Conservation (phyloP, 2,888 invertebrate species). For the Athrips mouffetella region DNA sequence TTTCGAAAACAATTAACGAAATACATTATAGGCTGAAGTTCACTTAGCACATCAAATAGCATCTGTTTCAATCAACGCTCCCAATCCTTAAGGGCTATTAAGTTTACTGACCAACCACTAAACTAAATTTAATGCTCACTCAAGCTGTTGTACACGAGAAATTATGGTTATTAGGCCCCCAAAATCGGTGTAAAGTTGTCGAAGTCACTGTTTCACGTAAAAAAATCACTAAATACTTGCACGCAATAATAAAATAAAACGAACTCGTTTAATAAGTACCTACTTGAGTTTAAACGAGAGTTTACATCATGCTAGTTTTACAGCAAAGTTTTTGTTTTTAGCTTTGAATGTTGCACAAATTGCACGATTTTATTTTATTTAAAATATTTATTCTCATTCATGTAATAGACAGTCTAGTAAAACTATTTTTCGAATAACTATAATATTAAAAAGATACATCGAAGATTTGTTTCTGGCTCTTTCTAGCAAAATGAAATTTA, state of each 20-base stretch:
- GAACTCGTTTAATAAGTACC: no score
- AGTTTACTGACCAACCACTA: not conserved
- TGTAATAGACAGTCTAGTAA: no score
- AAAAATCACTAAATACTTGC: conserved; percentile 41
- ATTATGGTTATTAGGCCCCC: conserved; percentile 35
- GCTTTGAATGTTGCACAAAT: no score
- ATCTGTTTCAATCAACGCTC: not conserved
- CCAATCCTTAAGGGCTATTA: not conserved
- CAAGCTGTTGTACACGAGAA: conserved; percentile 13
- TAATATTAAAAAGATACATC: no score
- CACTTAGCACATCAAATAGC: not conserved
- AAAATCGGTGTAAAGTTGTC: conserved; percentile 41
- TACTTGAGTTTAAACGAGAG: no score
- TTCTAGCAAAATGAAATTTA: no score
- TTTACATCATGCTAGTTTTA: no score
- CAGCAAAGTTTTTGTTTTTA: no score
- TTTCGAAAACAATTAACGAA: not conserved
- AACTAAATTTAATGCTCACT: not conserved
- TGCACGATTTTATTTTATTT: no score
- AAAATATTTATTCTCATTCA: no score
- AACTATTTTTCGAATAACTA: no score
- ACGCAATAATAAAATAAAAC: conserved; percentile 61
- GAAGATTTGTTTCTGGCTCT: no score
- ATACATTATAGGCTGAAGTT: not conserved
- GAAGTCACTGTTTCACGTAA: conserved; percentile 31